phyloP scores from a whole-genome alignment of 2,113 vertebrate genomes.

The Platysteira castanea region DNA sequence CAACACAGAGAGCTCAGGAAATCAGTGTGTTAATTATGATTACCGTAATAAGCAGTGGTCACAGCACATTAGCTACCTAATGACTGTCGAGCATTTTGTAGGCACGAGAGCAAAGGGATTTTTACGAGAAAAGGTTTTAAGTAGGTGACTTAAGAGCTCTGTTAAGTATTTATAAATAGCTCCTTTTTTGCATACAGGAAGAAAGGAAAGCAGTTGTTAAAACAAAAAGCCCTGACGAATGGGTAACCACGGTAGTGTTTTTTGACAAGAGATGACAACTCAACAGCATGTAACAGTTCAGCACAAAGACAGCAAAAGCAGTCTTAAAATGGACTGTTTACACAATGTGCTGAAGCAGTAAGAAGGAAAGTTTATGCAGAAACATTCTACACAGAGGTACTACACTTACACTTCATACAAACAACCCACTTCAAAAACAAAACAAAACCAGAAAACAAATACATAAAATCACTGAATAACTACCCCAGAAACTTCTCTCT shows the following conservation, averaged over 20 bases:
- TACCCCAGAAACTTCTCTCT: not conserved
- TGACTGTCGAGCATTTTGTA: slow-evolving; percentile 28
- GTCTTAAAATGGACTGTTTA: not conserved
- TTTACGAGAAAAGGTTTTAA: slow-evolving; percentile 41
- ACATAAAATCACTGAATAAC: not conserved
- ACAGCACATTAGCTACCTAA: slow-evolving; percentile 64
- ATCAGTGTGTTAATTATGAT: slow-evolving; percentile 55
- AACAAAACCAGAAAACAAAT: not conserved
- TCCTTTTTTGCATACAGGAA: slow-evolving; percentile 23
- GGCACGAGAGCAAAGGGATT: slow-evolving; percentile 24
- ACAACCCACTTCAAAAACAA: not conserved
- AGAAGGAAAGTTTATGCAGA: not conserved
- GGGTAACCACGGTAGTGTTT: slow-evolving; percentile 1
- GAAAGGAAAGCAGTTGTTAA: slow-evolving; percentile 32
- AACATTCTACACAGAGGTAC: not conserved
- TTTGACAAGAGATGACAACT: slow-evolving; percentile 25
- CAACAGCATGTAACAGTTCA: not conserved
- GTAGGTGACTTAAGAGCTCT: slow-evolving; percentile 34
- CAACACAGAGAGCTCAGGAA: slow-evolving; percentile 4
- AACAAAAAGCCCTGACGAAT: slow-evolving; percentile 13
- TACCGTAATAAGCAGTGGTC: slow-evolving; percentile 39
- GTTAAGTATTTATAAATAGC: slow-evolving; percentile 35
- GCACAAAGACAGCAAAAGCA: not conserved
- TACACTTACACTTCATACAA: not conserved
- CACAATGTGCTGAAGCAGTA: not conserved